Base-by-base conservation (phyloP, 2,888 invertebrate species). In the Volucella inflata region DNA sequence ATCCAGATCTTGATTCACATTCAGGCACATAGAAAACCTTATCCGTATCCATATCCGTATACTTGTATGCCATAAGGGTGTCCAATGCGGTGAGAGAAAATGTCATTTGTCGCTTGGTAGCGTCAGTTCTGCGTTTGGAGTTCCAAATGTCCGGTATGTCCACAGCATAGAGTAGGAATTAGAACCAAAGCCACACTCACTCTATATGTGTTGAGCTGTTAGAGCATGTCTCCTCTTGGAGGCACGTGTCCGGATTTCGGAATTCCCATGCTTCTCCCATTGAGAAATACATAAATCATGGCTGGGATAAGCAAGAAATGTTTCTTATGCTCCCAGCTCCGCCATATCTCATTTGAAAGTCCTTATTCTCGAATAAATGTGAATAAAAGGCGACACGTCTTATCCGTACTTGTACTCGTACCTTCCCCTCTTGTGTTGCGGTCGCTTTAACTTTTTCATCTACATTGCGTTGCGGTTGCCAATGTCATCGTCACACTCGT, bases 221-320 rank as follows among this genome's bases (percentile, higher is more conserved):
- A 17, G 81, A 51, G 76, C 70, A 81, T 81, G 81, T 76, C 76
- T 81, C 21, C 64, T 64, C 44, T 75, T 76, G n/a, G 16, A 30
- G 76, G 81, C 81, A 81, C 81, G 81, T 81, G 81, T 70, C 70
- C 57, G 57, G 81, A 81, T 81, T 81, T 70, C 44, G 57, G 70
- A 64, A 81, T 81, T 64, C 67, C 21, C 67, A 60, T 67, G 78
- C 48, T 62, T 64, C 64, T 78, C 65, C 21, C 64, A 72, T 74
- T 80, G 80, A 44, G 21, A 70, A 81, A 70, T 65, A 81, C 68
- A 81, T 81, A 81, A 76, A 76, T 81, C 81, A 76, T 76, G 81
- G 46, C 44, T 44, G 75, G 68, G 40, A 71, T 71, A 67, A 67
- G 65, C 40, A 74, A 65, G 65, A 21, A 64, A 65, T 51, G 81